These are phyloP conservation scores for Gallinago jamesoni DNA, from an alignment of 2,113 vertebrate species.

Conservation along the genomic window DNA sequence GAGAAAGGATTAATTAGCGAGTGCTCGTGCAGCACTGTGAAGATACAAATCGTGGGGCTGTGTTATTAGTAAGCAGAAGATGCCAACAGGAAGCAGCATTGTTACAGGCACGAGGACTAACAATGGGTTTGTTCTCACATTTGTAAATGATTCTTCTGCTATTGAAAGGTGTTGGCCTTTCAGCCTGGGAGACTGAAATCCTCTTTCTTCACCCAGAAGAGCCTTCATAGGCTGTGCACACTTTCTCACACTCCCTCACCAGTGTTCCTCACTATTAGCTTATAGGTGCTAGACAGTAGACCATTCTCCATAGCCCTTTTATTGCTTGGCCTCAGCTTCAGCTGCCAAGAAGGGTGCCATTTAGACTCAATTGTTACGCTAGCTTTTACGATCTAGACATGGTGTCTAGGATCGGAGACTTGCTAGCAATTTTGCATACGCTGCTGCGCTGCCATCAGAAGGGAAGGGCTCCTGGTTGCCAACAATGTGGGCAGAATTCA, in stretches of 20 bases:
- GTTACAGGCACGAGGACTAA: slow-evolving; percentile 48
- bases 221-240: not conserved
- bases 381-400: slow-evolving; percentile 62
- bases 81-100: slow-evolving; percentile 57
- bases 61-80: slow-evolving; percentile 42
- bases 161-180: slow-evolving; percentile 56
- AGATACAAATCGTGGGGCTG: slow-evolving; percentile 18
- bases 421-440: slow-evolving; percentile 54
- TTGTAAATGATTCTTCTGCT: slow-evolving; percentile 40
- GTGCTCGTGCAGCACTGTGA: slow-evolving; percentile 29
- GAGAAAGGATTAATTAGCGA: slow-evolving; percentile 52
- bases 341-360: slow-evolving; percentile 57
- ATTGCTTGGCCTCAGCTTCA: slow-evolving; percentile 41
- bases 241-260: slow-evolving; percentile 55
- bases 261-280: slow-evolving; percentile 26
- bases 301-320: slow-evolving; percentile 48
- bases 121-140: slow-evolving; percentile 48
- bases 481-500: slow-evolving; percentile 54
- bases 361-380: slow-evolving; percentile 56
- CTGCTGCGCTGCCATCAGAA: slow-evolving; percentile 24
- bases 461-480: slow-evolving; percentile 27
- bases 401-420: slow-evolving; percentile 59
- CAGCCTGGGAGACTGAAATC: slow-evolving; percentile 17
- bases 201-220: slow-evolving; percentile 42
- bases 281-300: slow-evolving; percentile 51